Percentiles rank a stretch among this genome's conserved stretches.
Conservation (phyloP, 2,888 invertebrate species). For the Eupeodes luniger region DNA sequence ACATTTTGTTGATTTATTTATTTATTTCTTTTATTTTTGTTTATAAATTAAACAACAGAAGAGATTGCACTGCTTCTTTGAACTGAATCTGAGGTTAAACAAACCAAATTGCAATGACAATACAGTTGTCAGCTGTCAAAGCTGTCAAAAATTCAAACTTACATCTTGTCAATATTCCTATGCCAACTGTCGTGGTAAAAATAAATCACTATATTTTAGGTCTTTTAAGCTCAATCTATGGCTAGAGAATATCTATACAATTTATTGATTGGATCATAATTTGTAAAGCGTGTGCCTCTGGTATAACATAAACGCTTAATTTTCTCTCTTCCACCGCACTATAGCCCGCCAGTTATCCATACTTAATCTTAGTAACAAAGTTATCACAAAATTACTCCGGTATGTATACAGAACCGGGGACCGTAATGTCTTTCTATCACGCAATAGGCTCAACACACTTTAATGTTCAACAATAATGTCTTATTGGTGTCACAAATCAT, state of each 20-base stretch:
- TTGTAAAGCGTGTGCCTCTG: constrained; percentile 66
- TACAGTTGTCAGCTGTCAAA: no score
- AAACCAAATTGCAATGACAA: no score
- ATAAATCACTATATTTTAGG: neutral
- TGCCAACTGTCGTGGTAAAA: neutral
- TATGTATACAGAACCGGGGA: neutral
- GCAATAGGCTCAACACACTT: constrained; percentile 33
- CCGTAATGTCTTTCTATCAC: constrained; percentile 49
- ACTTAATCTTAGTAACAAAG: constrained; percentile 2
- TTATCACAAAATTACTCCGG: neutral
- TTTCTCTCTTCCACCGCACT: neutral
- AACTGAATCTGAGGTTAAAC: no score
- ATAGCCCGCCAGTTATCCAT: neutral
- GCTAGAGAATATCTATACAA: neutral
- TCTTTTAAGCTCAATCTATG: neutral
- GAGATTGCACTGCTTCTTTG: no score
- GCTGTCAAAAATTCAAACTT: neutral
- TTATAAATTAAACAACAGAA: no score
- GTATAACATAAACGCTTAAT: constrained; percentile 17
- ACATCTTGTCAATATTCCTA: neutral
- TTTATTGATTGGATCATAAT: constrained; percentile 48
- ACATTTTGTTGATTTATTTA: no score
- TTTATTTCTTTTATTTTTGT: no score
- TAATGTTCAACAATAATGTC: constrained; percentile 45
- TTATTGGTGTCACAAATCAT: constrained; percentile 54